A percentile compares a stretch with the other conserved stretches of the same genome.
phyloP scores from a whole-genome alignment of 2,888 invertebrate species.

The Lagria hirta region DNA sequence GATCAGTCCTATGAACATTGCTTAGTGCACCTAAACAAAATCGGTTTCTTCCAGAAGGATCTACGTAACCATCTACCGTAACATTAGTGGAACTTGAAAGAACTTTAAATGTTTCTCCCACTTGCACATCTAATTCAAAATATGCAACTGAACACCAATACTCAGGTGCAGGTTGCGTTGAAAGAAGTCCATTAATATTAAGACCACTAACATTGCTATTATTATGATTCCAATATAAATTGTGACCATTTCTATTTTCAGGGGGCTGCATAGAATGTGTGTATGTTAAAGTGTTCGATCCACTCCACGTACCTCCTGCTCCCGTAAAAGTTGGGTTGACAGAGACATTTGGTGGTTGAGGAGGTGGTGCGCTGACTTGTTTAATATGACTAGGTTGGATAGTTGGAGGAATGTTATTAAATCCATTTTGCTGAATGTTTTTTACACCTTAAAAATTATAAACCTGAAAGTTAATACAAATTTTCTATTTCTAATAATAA shows the following conservation, averaged over 20 bases:
- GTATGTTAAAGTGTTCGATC: slow-evolving; percentile 88
- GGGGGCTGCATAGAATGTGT: slow-evolving; percentile 86
- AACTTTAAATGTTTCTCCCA: slow-evolving; percentile 87
- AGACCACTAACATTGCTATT: slow-evolving; percentile 56
- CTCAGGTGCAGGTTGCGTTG: slow-evolving; percentile 89
- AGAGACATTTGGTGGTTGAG: slow-evolving; percentile 60
- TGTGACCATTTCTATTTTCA: slow-evolving; percentile 64
- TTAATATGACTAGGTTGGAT: too few species aligned
- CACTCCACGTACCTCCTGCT: slow-evolving; percentile 76
- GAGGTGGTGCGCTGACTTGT: too few species aligned
- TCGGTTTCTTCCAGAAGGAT: slow-evolving; percentile 95
- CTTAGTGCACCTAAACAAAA: slow-evolving; percentile 98
- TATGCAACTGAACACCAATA: slow-evolving; percentile 99
- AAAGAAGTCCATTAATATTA: slow-evolving; percentile 66
- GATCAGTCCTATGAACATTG: slow-evolving; percentile 96
- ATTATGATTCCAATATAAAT: slow-evolving; percentile 68
- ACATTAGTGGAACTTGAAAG: slow-evolving; percentile 89
- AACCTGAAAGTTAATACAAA: too few species aligned
- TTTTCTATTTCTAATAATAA: too few species aligned
- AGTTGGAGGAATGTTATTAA: too few species aligned
- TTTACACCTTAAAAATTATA: too few species aligned
- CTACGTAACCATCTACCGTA: slow-evolving; percentile 88
- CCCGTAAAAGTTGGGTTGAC: slow-evolving; percentile 49
- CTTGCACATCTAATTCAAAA: slow-evolving; percentile 97
- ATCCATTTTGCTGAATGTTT: too few species aligned